Evolutionary conservation across 37 sponge, comb jelly and placozoan species (phyloP).

Genomic region (Petrosia ficiformis): DNA sequence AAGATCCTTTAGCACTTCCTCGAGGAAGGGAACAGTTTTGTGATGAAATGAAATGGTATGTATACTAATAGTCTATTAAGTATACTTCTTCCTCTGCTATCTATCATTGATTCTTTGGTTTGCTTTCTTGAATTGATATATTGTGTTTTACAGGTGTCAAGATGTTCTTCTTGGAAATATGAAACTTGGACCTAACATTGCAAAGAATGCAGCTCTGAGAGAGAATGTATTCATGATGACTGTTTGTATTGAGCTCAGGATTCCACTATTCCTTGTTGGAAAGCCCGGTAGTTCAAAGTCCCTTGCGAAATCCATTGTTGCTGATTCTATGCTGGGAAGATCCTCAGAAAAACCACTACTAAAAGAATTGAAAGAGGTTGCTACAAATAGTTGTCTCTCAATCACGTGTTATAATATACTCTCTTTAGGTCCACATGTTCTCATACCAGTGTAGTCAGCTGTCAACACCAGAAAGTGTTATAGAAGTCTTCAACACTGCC

Average conservation of each 20-base stretch:
- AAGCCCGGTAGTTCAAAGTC: constrained; percentile 98
- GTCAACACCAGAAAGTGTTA: constrained; percentile 81
- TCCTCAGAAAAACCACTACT: constrained; percentile 29
- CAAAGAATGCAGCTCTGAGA: constrained; percentile 88
- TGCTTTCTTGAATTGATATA: not conserved
- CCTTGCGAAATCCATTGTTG: constrained; percentile 84
- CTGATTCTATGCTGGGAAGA: constrained; percentile 80
- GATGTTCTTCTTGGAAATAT: constrained; percentile 57
- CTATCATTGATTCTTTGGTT: no score
- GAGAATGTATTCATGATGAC: constrained; percentile 99
- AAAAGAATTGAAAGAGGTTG: constrained; percentile 53
- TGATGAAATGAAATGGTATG: constrained; percentile 64
- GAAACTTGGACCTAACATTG: constrained; percentile 67
- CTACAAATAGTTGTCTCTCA: not conserved
- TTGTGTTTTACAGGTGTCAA: constrained; percentile 63
- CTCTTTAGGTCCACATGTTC: constrained; percentile 61
- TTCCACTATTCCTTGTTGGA: constrained; percentile 97
- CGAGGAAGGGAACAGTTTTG: constrained; percentile 47
- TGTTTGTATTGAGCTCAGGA: constrained; percentile 91
- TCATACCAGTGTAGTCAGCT: constrained; percentile 93
- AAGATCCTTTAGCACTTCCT: constrained; percentile 25
- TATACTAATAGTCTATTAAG: no score
- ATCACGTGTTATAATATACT: not conserved
- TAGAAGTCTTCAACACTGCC: constrained; percentile 67
- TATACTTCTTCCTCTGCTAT: no score